phyloP scores from a whole-genome alignment of 2,888 invertebrate genomes.

The Amphiduros pacificus region DNA sequence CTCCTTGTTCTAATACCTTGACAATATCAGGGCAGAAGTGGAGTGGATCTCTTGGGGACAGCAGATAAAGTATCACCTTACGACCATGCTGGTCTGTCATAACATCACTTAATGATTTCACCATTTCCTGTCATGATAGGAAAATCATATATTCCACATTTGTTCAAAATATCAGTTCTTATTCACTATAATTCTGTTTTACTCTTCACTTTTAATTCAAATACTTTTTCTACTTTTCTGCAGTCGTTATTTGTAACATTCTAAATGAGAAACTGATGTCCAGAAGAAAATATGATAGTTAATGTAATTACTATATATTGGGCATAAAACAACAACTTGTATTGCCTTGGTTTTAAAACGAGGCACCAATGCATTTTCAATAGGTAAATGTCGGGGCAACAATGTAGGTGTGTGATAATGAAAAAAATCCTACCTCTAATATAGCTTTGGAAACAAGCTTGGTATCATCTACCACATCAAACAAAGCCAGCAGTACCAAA shows the following conservation, averaged over 20 bases:
- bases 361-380: background rate
- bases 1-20: conserved; percentile 74
- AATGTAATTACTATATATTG: background rate
- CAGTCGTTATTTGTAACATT: no score
- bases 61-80: conserved; percentile 83
- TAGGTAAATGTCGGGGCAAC: background rate
- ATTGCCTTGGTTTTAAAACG: background rate
- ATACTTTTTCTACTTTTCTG: no score
- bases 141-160: background rate
- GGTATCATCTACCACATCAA: conserved; percentile 89
- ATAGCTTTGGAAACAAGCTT: conserved; percentile 81
- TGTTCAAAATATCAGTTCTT: background rate
- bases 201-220: no score
- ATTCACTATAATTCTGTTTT: no score
- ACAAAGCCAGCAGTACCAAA: conserved; percentile 76
- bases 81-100: conserved; percentile 80
- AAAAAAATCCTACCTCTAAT: conserved; percentile 53
- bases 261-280: no score
- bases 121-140: conserved; percentile 63
- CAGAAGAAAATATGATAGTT: background rate
- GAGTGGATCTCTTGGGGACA: conserved; percentile 77
- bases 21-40: conserved; percentile 83
- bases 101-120: conserved; percentile 71
- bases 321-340: background rate
- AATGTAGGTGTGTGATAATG: background rate